A percentile compares a stretch with the other conserved stretches of the same genome.
Conservation (phyloP, 2,113 vertebrate genomes). For the Scortum barcoo region DNA sequence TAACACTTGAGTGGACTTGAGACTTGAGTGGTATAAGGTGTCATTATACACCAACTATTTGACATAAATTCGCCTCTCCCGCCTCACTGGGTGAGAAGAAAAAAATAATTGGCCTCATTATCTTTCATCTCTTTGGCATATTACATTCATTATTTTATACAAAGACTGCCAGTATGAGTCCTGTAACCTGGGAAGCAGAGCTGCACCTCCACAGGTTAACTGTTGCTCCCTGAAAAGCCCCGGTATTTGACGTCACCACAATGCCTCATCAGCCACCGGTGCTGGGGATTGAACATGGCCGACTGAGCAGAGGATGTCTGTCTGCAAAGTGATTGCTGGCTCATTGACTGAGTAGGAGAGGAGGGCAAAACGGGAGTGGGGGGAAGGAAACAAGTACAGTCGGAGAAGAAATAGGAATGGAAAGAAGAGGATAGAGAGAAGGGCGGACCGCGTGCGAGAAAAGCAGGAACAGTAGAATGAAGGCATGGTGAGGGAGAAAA, state of each 20-base stretch:
- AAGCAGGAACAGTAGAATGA: conserved; percentile 65
- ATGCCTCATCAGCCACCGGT: conserved; percentile 82
- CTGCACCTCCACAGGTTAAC: conserved; percentile 75
- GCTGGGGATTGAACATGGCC: conserved; percentile 80
- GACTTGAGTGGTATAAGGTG: conserved; percentile 66
- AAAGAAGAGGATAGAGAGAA: conserved; percentile 48
- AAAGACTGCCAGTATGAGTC: conserved; percentile 74
- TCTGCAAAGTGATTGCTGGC: conserved; percentile 84
- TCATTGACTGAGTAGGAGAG: conserved; percentile 78
- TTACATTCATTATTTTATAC: conserved; percentile 78
- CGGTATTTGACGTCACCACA: conserved; percentile 78
- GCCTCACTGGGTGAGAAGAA: conserved; percentile 59
- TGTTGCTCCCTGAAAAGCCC: conserved; percentile 66
- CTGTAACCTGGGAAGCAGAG: conserved; percentile 71
- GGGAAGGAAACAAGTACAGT: conserved; percentile 61
- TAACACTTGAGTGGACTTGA: no score
- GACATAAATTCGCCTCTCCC: conserved; percentile 70
- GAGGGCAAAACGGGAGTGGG: neutral
- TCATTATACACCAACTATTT: conserved; percentile 74
- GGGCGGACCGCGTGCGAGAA: conserved; percentile 39
- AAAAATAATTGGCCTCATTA: conserved; percentile 80
- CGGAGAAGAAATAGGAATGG: conserved; percentile 50
- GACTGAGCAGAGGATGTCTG: conserved; percentile 79
- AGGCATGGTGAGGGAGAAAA: conserved; percentile 60
- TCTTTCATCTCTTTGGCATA: conserved; percentile 77